Evolutionary conservation across 2,113 vertebrate species (phyloP).

Genomic region (Aplodontia rufa): DNA sequence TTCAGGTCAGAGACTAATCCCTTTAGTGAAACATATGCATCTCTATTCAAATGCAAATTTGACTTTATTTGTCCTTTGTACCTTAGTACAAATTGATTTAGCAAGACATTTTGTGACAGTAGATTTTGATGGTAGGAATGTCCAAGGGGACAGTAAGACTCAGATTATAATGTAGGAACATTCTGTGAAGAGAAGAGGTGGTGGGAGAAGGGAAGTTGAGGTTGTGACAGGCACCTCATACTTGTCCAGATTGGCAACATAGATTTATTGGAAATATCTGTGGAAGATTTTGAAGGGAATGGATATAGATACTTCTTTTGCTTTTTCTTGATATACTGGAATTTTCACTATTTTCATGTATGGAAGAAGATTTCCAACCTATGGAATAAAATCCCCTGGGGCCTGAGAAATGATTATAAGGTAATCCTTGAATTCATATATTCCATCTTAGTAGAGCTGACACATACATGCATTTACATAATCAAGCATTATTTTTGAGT

Average conservation of each 20-base stretch:
- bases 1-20: slow-evolving; percentile 61
- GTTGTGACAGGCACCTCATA: background rate
- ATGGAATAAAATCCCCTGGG: background rate
- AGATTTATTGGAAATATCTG: background rate
- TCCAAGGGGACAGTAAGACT: slow-evolving; percentile 36
- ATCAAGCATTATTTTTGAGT: background rate
- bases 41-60: slow-evolving; percentile 71
- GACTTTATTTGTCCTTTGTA: slow-evolving; percentile 69
- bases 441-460: too few species aligned
- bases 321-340: background rate
- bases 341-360: background rate
- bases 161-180: background rate
- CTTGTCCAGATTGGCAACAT: background rate
- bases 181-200: background rate
- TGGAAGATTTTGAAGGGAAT: too few species aligned
- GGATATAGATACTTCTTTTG: background rate
- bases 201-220: background rate
- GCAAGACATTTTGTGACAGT: slow-evolving; percentile 36
- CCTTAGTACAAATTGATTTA: slow-evolving; percentile 67
- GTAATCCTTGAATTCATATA: background rate
- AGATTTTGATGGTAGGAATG: slow-evolving; percentile 55
- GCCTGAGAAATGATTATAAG: background rate
- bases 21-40: slow-evolving; percentile 56
- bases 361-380: background rate
- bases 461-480: too few species aligned